Conservation (phyloP, 1,140 invertebrate species). For the Callitettix versicolor region DNA sequence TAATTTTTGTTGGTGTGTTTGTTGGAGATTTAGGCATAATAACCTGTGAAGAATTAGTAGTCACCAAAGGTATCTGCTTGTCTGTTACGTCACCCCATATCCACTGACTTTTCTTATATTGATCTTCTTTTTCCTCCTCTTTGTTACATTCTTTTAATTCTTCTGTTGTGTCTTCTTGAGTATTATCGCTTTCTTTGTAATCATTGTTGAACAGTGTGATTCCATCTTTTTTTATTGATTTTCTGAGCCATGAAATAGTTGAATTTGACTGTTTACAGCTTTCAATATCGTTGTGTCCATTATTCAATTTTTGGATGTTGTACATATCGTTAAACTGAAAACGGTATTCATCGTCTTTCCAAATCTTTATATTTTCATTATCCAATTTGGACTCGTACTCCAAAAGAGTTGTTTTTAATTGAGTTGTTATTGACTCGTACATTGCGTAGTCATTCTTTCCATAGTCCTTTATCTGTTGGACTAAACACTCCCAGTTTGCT, state of each 20-base stretch:
- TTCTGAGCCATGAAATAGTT: no score
- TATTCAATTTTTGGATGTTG: not conserved
- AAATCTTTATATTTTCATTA: not conserved
- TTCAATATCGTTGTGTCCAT: not conserved
- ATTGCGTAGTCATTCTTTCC: not conserved
- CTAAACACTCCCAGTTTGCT: not conserved
- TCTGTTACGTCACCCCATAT: no score
- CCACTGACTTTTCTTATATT: no score
- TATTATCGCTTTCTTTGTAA: not conserved
- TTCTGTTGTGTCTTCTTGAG: no score
- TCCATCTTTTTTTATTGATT: not conserved
- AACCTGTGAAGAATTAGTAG: no score
- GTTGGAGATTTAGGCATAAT: no score
- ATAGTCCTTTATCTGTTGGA: not conserved
- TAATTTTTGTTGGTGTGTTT: no score
- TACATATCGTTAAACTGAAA: not conserved
- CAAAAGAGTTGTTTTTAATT: conserved; percentile 1
- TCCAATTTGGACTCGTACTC: conserved; percentile 5
- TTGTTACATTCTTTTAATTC: no score
- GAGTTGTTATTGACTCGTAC: not conserved
- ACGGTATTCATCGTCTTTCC: not conserved
- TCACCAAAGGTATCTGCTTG: no score
- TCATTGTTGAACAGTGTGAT: not conserved
- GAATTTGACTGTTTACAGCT: not conserved
- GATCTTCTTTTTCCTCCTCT: no score